Evolutionary conservation across 2,888 invertebrate genomes (phyloP).

Genomic region (Idaea biselata): DNA sequence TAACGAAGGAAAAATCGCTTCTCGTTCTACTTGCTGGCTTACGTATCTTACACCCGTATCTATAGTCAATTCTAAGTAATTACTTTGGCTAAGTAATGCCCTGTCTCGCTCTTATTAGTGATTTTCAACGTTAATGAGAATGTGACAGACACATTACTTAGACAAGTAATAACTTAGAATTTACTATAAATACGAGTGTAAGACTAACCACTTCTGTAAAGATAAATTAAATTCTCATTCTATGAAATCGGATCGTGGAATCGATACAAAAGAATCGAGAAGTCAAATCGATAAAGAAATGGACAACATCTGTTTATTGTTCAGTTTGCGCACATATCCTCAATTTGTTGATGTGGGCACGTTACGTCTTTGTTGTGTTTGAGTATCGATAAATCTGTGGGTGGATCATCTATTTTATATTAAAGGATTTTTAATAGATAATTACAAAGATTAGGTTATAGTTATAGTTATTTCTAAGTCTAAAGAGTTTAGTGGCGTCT

Average conservation of each 20-base stretch:
- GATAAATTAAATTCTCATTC: conserved; percentile 18
- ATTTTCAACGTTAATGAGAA: too few relatives aligned
- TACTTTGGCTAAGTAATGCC: too few relatives aligned
- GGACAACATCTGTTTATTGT: conserved; percentile 30
- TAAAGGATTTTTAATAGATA: conserved; percentile 17
- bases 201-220: neutral
- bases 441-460: conserved; percentile 7
- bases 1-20: too few relatives aligned
- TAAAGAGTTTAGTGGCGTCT: too few relatives aligned
- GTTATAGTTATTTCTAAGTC: too few relatives aligned
- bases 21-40: too few relatives aligned
- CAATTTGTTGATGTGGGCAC: conserved; percentile 24
- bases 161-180: too few relatives aligned
- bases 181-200: too few relatives aligned
- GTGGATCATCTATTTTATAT: conserved; percentile 14
- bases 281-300: conserved; percentile 30
- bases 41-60: too few relatives aligned
- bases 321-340: conserved; percentile 24
- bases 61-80: too few relatives aligned
- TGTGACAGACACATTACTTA: too few relatives aligned
- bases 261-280: conserved; percentile 19
- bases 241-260: conserved; percentile 21
- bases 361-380: conserved; percentile 19
- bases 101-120: too few relatives aligned
- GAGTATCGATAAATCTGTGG: conserved; percentile 24